Conservation (phyloP, 2,113 vertebrate genomes). For the Aviceda subcristata region DNA sequence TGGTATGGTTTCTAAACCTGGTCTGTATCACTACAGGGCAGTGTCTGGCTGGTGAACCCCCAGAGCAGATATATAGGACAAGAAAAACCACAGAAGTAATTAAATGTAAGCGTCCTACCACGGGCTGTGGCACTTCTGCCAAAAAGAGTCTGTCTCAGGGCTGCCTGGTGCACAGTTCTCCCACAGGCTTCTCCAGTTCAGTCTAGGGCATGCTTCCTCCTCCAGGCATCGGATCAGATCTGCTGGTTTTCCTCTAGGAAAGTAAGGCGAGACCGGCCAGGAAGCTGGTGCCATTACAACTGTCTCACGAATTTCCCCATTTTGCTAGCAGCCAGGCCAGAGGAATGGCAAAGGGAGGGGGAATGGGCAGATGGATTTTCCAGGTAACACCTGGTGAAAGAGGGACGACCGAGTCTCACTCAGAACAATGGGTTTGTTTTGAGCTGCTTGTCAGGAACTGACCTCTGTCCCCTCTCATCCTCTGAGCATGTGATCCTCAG, state of each 20-base stretch:
- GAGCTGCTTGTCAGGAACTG: neutral
- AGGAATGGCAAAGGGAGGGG: neutral
- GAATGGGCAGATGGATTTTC: neutral
- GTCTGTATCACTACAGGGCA: neutral
- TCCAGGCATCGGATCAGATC: neutral
- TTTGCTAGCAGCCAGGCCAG: neutral
- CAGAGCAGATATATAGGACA: neutral
- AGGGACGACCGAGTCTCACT: neutral
- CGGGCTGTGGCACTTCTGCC: neutral
- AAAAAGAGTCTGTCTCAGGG: neutral
- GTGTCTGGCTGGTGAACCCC: neutral
- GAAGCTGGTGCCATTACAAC: neutral
- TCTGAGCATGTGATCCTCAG: neutral
- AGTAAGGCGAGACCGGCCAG: neutral
- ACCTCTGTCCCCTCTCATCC: slow-evolving; percentile 27
- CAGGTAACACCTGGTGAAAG: neutral
- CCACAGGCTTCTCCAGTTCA: neutral
- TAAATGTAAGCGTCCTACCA: neutral
- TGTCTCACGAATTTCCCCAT: neutral
- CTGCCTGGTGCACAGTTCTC: neutral
- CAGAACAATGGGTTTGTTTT: slow-evolving; percentile 24
- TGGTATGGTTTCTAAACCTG: neutral
- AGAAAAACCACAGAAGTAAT: neutral
- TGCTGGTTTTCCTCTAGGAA: neutral
- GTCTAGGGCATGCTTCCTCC: neutral